Base-by-base conservation (phyloP, 1,140 invertebrate genomes). In the Stegodyphus dumicola region DNA sequence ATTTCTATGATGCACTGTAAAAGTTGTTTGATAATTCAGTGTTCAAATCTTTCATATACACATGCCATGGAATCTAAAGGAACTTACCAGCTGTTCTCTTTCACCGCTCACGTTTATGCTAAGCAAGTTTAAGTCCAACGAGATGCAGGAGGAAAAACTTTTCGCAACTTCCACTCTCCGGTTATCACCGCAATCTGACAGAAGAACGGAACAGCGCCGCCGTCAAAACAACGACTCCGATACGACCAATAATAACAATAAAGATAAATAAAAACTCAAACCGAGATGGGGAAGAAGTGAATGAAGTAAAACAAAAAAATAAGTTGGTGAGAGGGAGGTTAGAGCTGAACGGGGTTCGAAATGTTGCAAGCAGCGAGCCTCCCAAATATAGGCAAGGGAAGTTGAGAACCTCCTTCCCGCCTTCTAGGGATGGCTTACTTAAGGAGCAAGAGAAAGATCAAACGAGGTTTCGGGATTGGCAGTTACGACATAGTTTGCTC, bases 321-420 rank as follows among this genome's bases (percentile, higher is more conserved):
- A n/a, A n/a, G 6, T 11, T 65, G 53, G 33, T 53, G 67, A 56
- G 53, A 53, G 71, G 60, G 70, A 6, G 71, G 51, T 33, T 17
- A 56, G 15, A 64, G 17, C 48, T n/a, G 52, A 80, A 70, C 10
- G 78, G 56, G 78, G 69, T 53, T 51, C 53, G 71, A 18, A 65
- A 17, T 51, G 67, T 65, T 73, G 53, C 33, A 53, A 70, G 73
- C 60, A 51, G 77, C n/a, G 64, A 2, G 56, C 69, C n/a, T 83
- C 71, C 80, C 80, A 83, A 83, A 83, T 83, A 83, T 83, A 83
- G 80, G 60, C 80, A 83, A 83, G 80, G 71, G 80, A 83, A 83
- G 70, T 53, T 83, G 80, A 83, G 80, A 83, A 53, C 80, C 64
- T 54, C 60, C 70, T 73, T 53, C 71, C 80, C 70, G 70, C 80